Evolutionary conservation across 2,113 vertebrate genomes (phyloP).

Genomic region (Muntiacus muntjak): DNA sequence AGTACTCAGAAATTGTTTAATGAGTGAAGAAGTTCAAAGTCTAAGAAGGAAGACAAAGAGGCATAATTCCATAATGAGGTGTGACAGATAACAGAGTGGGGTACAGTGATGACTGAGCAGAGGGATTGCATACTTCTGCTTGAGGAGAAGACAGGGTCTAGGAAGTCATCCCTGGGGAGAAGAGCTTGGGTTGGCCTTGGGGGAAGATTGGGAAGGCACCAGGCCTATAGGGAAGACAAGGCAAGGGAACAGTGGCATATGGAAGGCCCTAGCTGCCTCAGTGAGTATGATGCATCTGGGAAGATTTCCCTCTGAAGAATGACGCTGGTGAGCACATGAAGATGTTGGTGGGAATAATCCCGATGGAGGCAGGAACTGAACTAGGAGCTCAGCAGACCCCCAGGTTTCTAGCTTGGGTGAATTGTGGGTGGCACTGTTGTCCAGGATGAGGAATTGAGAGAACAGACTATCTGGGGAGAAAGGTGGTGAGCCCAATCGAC

Average conservation of each 20-base stretch:
- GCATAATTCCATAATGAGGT: neutral
- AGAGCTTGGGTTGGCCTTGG: neutral
- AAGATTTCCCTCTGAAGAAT: neutral
- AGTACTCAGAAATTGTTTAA: neutral
- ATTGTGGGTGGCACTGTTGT: neutral
- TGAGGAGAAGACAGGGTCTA: neutral
- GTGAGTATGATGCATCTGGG: no score
- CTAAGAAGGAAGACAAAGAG: neutral
- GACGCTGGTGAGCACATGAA: neutral
- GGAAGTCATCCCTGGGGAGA: neutral
- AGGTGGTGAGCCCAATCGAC: neutral
- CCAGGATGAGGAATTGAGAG: neutral
- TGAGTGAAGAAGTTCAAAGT: neutral
- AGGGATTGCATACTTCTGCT: neutral
- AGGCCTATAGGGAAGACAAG: neutral
- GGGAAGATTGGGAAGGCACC: neutral
- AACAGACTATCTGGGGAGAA: neutral
- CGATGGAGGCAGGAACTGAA: neutral
- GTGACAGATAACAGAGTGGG: neutral
- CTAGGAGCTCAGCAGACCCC: neutral
- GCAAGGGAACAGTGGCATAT: neutral
- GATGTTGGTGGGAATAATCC: neutral
- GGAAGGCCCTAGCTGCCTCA: neutral
- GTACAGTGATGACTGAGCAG: neutral
- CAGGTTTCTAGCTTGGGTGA: neutral